Conservation (phyloP, 2,797 vertebrate genomes). For the Sebastes iracundus region DNA sequence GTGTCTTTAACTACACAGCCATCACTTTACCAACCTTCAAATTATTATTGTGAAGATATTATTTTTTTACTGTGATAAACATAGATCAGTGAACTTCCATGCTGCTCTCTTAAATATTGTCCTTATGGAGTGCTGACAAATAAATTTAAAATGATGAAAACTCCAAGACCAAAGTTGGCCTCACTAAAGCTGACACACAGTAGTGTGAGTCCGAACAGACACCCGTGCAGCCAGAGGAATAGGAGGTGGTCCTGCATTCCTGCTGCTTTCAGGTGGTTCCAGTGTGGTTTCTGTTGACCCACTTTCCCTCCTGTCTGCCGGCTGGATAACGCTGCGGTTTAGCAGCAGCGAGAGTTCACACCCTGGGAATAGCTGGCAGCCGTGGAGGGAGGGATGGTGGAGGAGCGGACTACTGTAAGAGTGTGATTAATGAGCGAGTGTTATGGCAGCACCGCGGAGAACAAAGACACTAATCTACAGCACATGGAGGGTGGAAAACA, state of each 20-base stretch:
- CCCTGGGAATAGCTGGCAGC: slow-evolving; percentile 59
- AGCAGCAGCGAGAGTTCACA: slow-evolving; percentile 64
- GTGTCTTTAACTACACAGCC: neutral
- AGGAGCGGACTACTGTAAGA: slow-evolving; percentile 57
- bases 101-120: neutral
- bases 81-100: neutral
- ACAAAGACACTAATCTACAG: slow-evolving; percentile 77
- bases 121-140: neutral
- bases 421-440: slow-evolving; percentile 77
- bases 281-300: slow-evolving; percentile 72
- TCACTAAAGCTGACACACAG: neutral
- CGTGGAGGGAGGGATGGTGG: slow-evolving; percentile 36
- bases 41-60: neutral
- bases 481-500: slow-evolving; percentile 73
- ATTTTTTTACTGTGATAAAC: neutral
- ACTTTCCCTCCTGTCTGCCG: slow-evolving; percentile 63
- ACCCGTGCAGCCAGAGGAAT: neutral
- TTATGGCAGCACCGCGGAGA: slow-evolving; percentile 70
- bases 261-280: slow-evolving; percentile 73
- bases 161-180: neutral
- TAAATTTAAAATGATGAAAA: neutral
- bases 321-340: slow-evolving; percentile 58
- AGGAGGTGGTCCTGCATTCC: slow-evolving; percentile 48
- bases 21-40: neutral
- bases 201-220: slow-evolving; percentile 4